A percentile compares a stretch with the other conserved stretches of the same genome.
phyloP scores from a whole-genome alignment of 2,888 invertebrate genomes.

The Acronicta leporina region DNA sequence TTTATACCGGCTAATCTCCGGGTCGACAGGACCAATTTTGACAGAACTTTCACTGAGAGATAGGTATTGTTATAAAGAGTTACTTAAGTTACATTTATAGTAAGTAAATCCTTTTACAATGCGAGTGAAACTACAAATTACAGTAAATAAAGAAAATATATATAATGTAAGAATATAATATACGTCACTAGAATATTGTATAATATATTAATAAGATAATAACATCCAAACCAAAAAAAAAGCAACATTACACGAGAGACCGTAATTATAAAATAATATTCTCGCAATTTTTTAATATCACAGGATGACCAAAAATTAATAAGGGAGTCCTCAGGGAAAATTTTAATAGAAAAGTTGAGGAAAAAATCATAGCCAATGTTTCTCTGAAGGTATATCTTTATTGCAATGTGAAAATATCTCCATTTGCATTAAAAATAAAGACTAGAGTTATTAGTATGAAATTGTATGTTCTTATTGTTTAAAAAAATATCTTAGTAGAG shows the following conservation, averaged over 20 bases:
- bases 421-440: constrained; percentile 43
- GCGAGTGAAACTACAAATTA: no score
- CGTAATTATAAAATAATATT: constrained; percentile 5
- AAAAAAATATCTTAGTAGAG: no score
- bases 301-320: constrained; percentile 15
- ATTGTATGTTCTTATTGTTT: no score
- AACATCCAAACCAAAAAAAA: neutral
- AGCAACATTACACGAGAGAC: neutral
- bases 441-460: constrained; percentile 4
- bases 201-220: neutral
- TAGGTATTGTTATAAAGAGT: no score
- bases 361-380: constrained; percentile 31
- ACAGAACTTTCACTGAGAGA: no score
- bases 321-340: constrained; percentile 9
- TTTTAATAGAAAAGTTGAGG: constrained; percentile 22
- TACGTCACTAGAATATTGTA: no score
- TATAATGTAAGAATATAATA: no score
- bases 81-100: no score
- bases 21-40: no score
- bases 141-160: neutral
- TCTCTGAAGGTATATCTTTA: constrained; percentile 29
- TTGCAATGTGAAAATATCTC: constrained; percentile 23
- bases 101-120: no score
- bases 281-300: constrained; percentile 3
- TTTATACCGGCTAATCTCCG: no score